Conservation (phyloP, 1,140 invertebrate species). For the Cydia fagiglandana region DNA sequence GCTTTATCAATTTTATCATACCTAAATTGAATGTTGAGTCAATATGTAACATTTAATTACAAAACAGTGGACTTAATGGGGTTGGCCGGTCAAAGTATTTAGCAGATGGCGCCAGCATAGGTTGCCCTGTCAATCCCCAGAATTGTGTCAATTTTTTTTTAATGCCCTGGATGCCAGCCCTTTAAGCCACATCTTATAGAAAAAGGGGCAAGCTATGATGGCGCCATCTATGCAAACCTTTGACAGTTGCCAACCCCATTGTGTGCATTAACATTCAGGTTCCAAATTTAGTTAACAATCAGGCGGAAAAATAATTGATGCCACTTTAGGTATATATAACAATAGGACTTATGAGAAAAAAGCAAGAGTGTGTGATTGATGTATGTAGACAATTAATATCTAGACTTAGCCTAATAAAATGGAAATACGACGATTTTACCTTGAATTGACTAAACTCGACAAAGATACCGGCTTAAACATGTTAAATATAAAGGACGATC, state of each 20-base stretch:
- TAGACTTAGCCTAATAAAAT: conserved; percentile 25
- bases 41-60: conserved; percentile 40
- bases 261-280: background rate
- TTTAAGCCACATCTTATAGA: too few species aligned
- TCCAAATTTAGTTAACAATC: conserved; percentile 4
- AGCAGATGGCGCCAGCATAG: too few species aligned
- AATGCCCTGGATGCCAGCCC: too few species aligned
- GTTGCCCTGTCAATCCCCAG: too few species aligned
- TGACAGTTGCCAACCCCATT: too few species aligned
- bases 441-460: conserved; percentile 18
- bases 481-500: conserved; percentile 31
- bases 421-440: conserved; percentile 21
- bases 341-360: background rate
- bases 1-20: background rate
- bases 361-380: conserved; percentile 13
- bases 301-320: conserved; percentile 20
- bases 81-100: too few species aligned
- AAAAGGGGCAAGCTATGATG: too few species aligned
- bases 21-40: background rate
- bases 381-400: conserved; percentile 8
- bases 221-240: too few species aligned
- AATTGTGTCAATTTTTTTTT: too few species aligned
- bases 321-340: background rate
- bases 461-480: conserved; percentile 14
- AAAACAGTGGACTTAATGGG: conserved; percentile 42